A percentile compares a stretch with the other conserved stretches of the same genome.
phyloP scores from a whole-genome alignment of 37 sponge, comb jelly and placozoan species.

The Crambe crambe region DNA sequence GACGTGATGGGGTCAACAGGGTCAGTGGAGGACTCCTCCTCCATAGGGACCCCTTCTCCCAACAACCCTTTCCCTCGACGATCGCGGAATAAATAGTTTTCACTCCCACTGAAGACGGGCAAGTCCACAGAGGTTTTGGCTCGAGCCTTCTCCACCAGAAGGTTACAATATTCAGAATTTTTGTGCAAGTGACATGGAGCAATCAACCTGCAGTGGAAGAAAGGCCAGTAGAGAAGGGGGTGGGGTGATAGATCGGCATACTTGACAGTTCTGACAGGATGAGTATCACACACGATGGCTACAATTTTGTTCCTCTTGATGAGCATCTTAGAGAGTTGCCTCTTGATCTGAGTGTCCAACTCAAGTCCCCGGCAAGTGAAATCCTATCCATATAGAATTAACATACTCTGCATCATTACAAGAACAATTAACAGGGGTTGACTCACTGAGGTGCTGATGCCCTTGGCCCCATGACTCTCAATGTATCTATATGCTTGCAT shows the following conservation, averaged over 20 bases:
- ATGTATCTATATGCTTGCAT: slow-evolving; percentile 49
- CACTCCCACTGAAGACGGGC: no score
- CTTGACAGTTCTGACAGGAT: no score
- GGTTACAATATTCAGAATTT: not conserved
- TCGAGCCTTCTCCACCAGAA: not conserved
- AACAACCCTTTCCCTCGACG: not conserved
- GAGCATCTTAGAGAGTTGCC: slow-evolving; percentile 13
- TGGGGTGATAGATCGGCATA: not conserved
- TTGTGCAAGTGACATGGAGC: not conserved
- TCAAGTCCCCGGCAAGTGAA: slow-evolving; percentile 27
- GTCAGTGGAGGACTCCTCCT: not conserved
- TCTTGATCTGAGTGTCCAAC: not conserved
- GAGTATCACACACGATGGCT: slow-evolving; percentile 24
- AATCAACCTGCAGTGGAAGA: not conserved
- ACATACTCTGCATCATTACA: not conserved
- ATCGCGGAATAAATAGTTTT: not conserved
- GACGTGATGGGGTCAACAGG: no score
- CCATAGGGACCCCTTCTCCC: not conserved
- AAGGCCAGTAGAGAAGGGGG: not conserved
- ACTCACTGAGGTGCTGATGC: slow-evolving; percentile 43
- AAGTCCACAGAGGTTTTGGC: no score
- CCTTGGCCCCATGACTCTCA: slow-evolving; percentile 55
- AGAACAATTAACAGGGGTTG: not conserved
- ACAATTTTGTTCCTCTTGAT: not conserved
- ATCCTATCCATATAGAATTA: slow-evolving; percentile 18